Evolutionary conservation across 2,797 vertebrate species (phyloP).

Genomic region (Gouania willdenowi): DNA sequence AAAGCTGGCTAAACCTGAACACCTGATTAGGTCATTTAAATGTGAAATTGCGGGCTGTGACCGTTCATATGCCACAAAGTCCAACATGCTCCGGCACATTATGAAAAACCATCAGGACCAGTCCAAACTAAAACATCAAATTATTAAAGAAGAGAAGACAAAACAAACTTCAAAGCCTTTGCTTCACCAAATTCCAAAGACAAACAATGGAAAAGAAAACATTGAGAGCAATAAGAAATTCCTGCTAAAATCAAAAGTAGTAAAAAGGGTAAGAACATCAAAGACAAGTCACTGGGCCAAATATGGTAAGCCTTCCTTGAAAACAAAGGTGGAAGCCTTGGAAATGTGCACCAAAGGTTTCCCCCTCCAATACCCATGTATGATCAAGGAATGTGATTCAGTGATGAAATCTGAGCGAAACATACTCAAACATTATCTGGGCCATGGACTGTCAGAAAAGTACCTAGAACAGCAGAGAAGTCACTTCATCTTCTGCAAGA

Average conservation of each 20-base stretch:
- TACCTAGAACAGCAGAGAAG: constrained; percentile 89
- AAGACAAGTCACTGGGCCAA: constrained; percentile 75
- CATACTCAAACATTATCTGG: constrained; percentile 91
- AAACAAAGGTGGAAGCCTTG: constrained; percentile 85
- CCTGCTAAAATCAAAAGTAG: constrained; percentile 62
- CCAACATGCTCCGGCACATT: constrained; percentile 90
- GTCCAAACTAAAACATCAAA: constrained; percentile 82
- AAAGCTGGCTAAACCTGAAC: constrained; percentile 58
- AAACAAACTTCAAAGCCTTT: constrained; percentile 75
- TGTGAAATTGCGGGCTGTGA: constrained; percentile 93
- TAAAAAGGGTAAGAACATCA: constrained; percentile 49
- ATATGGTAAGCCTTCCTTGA: constrained; percentile 86
- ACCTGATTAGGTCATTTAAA: constrained; percentile 80
- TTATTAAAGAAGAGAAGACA: constrained; percentile 77
- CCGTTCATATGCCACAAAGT: constrained; percentile 92
- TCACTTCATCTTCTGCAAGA: constrained; percentile 92
- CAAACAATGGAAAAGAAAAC: constrained; percentile 81
- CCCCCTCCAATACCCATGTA: constrained; percentile 91
- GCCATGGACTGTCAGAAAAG: constrained; percentile 91
- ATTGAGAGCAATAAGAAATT: constrained; percentile 77
- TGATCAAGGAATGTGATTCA: constrained; percentile 92
- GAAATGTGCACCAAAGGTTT: constrained; percentile 86
- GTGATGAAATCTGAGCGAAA: constrained; percentile 90
- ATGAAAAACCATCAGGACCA: constrained; percentile 96
- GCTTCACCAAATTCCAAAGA: constrained; percentile 74